Percentiles rank a stretch among this genome's conserved stretches.
These are phyloP conservation scores for Nowickia ferox DNA, from an alignment of 2,888 invertebrate species.

Conservation along the genomic window DNA sequence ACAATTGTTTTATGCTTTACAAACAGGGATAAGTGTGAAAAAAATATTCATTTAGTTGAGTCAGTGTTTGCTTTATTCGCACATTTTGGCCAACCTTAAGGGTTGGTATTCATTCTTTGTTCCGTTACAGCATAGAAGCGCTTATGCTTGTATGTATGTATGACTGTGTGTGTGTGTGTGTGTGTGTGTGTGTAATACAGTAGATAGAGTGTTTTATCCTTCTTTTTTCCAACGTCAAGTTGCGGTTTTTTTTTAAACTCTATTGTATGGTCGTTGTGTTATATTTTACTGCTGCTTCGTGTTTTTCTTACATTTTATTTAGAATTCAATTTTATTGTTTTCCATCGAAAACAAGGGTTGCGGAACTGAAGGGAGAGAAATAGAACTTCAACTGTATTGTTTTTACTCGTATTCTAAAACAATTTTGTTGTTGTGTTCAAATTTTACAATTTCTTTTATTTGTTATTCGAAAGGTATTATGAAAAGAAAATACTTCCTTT, in stretches of 20 bases:
- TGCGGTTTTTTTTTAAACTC: constrained; percentile 42
- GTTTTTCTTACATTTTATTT: constrained; percentile 35
- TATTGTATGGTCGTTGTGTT: constrained; percentile 9
- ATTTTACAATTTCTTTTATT: constrained; percentile 18
- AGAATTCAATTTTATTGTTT: constrained; percentile 44
- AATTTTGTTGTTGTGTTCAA: constrained; percentile 39
- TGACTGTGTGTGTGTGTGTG: not conserved
- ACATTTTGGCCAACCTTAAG: constrained; percentile 31
- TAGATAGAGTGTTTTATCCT: constrained; percentile 26
- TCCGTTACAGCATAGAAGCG: not conserved
- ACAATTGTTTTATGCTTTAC: not conserved
- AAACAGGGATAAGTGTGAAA: constrained; percentile 19
- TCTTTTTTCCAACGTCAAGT: constrained; percentile 37
- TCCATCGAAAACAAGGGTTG: constrained; percentile 25
- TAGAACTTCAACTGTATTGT: constrained; percentile 4
- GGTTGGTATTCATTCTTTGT: constrained; percentile 25
- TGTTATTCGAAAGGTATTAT: constrained; percentile 10
- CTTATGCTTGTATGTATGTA: not conserved
- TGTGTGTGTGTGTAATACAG: constrained; percentile 3
- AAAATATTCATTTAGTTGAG: constrained; percentile 1
- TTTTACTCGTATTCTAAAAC: constrained; percentile 42
- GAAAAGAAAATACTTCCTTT: not conserved
- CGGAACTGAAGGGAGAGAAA: not conserved
- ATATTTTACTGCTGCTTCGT: constrained; percentile 35
- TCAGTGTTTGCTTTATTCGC: constrained; percentile 45